These are phyloP conservation scores for Acanthiza pusilla DNA, from an alignment of 2,797 vertebrate genomes.

Conservation along the genomic window DNA sequence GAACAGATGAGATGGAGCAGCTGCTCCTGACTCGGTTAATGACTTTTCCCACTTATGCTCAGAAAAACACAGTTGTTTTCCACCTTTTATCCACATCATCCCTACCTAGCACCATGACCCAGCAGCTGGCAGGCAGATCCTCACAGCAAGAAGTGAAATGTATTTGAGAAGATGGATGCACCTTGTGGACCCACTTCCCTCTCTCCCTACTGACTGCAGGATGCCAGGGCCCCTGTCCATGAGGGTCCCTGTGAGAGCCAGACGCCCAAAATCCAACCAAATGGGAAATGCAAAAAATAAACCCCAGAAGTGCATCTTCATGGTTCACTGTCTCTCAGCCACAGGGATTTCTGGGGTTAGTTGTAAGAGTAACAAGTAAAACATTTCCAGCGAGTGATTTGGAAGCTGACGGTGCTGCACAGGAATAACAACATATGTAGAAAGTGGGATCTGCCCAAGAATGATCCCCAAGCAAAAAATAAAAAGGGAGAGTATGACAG, in stretches of 20 bases:
- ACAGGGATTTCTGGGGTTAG: background rate
- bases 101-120: background rate
- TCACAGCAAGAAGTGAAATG: background rate
- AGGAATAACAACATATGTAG: background rate
- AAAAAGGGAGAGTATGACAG: background rate
- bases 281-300: background rate
- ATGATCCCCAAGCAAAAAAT: background rate
- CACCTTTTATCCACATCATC: background rate
- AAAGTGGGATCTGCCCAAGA: background rate
- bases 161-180: background rate
- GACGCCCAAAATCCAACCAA: background rate
- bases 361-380: background rate
- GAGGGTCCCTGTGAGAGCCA: background rate
- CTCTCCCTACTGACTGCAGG: rapidly evolving
- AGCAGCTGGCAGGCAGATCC: background rate
- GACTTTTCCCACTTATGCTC: background rate
- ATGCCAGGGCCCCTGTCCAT: rapidly evolving
- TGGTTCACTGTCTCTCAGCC: background rate
- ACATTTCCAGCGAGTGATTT: background rate
- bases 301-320: background rate
- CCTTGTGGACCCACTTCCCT: rapidly evolving
- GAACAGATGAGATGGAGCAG: background rate
- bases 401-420: background rate
- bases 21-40: background rate
- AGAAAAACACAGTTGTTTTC: background rate